Base-by-base conservation (phyloP, 2,888 invertebrate species). In the Spisula subtruncata region DNA sequence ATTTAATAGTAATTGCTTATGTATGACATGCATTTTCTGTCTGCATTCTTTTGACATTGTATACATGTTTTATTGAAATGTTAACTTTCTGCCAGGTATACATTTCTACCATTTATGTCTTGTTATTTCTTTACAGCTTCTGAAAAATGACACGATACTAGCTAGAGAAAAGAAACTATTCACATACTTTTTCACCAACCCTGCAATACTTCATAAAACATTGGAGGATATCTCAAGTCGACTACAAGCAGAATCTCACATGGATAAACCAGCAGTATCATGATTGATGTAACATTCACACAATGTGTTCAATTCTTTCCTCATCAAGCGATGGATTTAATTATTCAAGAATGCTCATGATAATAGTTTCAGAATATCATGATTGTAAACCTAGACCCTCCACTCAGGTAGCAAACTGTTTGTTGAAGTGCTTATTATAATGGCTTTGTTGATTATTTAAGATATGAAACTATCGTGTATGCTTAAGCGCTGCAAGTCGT, bases 91-190 rank as follows among this genome's bases (percentile, higher is more conserved):
- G n/a, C n/a, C 10, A 60, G n/a, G n/a, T 5, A 8, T 6, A 25
- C 56, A 1, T 10, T 10, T 8, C 5, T 20, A 56, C 16, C 6
- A 12, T 25, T 12, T 2, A n/a, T 66, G n/a, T 10, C n/a, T 29
- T 25, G 71, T 29, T n/a, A n/a, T n/a, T 29, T 41, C 4, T 80
- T 94, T 93, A 32, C 94, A 96, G 96, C 84, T 88, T 25, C 86
- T 96, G 89, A 94, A 95, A 87, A 94, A 88, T 81, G 96, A 96
- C 87, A 90, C 92, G 4, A 83, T 96, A 12, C 91, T 94, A 46
- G 90, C 91, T 6, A 94, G 93, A 81, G 96, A 96, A 89, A 93
- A 96, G 83, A 94, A 95, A 88, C 91, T 96, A 41, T 96, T 95
- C 90, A 93, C 93, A 0, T 94, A 95, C 85, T 96, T 96, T 91